phyloP scores from a whole-genome alignment of 1,140 invertebrate species.

The Drosophila lini region DNA sequence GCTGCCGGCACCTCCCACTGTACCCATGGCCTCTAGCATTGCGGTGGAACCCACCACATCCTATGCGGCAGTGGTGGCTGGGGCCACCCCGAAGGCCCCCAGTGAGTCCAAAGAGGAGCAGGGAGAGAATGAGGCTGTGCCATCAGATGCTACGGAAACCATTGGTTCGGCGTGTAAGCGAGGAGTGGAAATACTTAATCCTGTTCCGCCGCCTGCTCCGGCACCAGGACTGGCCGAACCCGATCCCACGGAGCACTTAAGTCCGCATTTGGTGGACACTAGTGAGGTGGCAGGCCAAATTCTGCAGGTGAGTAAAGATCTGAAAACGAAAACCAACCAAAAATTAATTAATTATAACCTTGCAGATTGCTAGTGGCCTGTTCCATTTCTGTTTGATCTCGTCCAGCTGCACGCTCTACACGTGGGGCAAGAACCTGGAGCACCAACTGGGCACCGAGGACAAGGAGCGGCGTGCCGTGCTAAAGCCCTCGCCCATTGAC shows the following conservation, averaged over 20 bases:
- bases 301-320: slow-evolving; percentile 84
- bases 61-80: slow-evolving; percentile 69
- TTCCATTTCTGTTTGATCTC: slow-evolving; percentile 88
- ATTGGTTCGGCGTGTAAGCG: slow-evolving; percentile 18
- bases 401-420: slow-evolving; percentile 86
- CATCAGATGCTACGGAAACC: slow-evolving; percentile 57
- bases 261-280: slow-evolving; percentile 87
- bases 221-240: slow-evolving; percentile 56
- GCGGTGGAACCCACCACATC: slow-evolving; percentile 66
- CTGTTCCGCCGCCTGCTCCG: slow-evolving; percentile 2
- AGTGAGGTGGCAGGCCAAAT: slow-evolving; percentile 86
- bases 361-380: slow-evolving; percentile 87
- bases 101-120: slow-evolving; percentile 54
- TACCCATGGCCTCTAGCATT: slow-evolving; percentile 13
- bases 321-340: not conserved
- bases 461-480: slow-evolving; percentile 85
- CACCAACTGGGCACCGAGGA: slow-evolving; percentile 88
- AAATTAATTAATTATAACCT: not conserved
- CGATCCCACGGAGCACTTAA: slow-evolving; percentile 85
- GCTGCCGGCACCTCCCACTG: slow-evolving; percentile 28
- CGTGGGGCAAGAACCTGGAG: slow-evolving; percentile 89
- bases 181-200: slow-evolving; percentile 10
- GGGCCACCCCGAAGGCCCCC: slow-evolving; percentile 53
- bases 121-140: slow-evolving; percentile 42
- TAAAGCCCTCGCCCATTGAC: slow-evolving; percentile 80